These are phyloP conservation scores for Noctua fimbriata DNA, from an alignment of 2,888 invertebrate species.

Conservation along the genomic window DNA sequence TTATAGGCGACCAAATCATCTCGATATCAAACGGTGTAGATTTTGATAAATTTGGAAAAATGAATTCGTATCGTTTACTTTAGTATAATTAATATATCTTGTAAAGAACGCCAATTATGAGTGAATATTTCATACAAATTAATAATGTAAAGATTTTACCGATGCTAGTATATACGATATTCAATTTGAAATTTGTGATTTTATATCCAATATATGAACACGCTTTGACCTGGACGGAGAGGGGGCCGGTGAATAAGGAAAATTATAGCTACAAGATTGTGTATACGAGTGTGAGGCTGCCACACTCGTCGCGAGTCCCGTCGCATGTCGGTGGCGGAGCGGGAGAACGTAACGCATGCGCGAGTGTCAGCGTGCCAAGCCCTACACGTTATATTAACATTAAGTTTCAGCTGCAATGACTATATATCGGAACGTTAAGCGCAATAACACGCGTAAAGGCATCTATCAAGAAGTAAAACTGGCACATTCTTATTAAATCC, in stretches of 20 bases:
- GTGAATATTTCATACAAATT: conserved; percentile 47
- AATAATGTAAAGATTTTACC: conserved; percentile 71
- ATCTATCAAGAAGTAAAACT: conserved; percentile 67
- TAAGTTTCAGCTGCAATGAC: conserved; percentile 58
- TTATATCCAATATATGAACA: conserved; percentile 84
- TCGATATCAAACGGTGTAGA: conserved; percentile 20
- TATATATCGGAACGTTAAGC: conserved; percentile 67
- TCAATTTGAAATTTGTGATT: conserved; percentile 74
- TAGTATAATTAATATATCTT: conserved; percentile 42
- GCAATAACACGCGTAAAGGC: conserved; percentile 72
- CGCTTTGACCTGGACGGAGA: conserved; percentile 88
- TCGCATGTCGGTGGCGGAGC: background rate
- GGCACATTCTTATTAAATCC: conserved; percentile 51
- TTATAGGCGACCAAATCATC: conserved; percentile 39
- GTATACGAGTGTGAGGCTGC: conserved; percentile 50
- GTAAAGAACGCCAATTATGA: conserved; percentile 60
- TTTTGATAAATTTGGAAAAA: conserved; percentile 21
- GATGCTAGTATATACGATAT: conserved; percentile 75
- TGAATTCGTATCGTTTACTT: conserved; percentile 24
- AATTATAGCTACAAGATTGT: conserved; percentile 61
- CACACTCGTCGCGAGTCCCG: conserved; percentile 46
- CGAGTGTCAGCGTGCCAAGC: conserved; percentile 57
- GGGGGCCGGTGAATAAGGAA: conserved; percentile 81
- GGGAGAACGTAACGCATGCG: conserved; percentile 7
- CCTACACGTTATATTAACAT: conserved; percentile 53